phyloP scores from a whole-genome alignment of 2,888 invertebrate species.

The Cheilosia vulpina region DNA sequence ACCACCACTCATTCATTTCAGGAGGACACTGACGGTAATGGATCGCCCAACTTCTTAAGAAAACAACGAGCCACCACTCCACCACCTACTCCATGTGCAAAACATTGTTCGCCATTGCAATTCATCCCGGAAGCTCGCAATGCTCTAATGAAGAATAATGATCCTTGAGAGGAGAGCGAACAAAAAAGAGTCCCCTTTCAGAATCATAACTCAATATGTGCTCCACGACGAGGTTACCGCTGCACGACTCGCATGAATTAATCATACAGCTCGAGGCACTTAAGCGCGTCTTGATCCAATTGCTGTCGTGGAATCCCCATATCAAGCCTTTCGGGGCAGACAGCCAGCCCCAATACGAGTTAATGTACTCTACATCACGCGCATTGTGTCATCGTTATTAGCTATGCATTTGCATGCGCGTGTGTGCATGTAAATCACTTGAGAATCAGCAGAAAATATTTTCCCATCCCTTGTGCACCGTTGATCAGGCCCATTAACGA shows the following conservation, averaged over 20 bases:
- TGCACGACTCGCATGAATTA: conserved; percentile 43
- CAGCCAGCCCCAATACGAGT: conserved; percentile 22
- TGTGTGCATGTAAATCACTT: conserved; percentile 56
- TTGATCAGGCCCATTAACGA: conserved; percentile 8
- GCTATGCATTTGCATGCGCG: conserved; percentile 25
- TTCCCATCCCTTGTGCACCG: background rate
- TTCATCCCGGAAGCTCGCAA: conserved; percentile 54
- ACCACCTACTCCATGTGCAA: background rate
- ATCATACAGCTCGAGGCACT: conserved; percentile 52
- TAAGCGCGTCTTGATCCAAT: conserved; percentile 66
- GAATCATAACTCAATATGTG: conserved; percentile 36
- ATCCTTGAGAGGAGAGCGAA: conserved; percentile 32
- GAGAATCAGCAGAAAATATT: conserved; percentile 67
- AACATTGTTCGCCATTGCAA: conserved; percentile 41
- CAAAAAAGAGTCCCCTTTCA: conserved; percentile 22
- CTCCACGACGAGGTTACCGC: background rate
- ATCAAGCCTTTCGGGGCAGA: background rate
- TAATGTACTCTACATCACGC: conserved; percentile 62
- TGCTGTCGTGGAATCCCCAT: conserved; percentile 38
- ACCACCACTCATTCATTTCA: no score
- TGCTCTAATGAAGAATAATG: conserved; percentile 59
- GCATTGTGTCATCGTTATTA: conserved; percentile 68
- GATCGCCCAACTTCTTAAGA: no score
- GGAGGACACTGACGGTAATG: no score
- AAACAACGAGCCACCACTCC: background rate